A percentile compares a stretch with the other conserved stretches of the same genome.
phyloP scores from a whole-genome alignment of 1,140 invertebrate genomes.

The Conus betulinus region DNA sequence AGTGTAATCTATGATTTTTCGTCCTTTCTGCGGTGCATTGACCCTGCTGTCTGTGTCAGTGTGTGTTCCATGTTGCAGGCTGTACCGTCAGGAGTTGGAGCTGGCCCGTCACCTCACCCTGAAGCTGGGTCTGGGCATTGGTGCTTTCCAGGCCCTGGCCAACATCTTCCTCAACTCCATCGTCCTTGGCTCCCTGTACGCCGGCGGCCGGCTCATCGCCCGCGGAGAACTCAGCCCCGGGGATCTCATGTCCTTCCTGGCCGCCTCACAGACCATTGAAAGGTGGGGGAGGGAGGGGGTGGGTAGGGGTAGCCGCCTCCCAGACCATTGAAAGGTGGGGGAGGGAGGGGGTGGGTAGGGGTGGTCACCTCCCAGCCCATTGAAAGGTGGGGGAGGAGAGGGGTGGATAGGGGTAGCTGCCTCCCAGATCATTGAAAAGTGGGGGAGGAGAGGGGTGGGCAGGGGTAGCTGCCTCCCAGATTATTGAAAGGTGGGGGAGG shows the following conservation, averaged over 20 bases:
- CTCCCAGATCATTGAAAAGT: no score
- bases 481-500: no score
- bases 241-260: conserved; percentile 95
- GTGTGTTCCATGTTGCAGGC: conserved; percentile 65
- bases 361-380: no score
- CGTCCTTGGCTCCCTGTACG: conserved; percentile 90
- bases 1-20: no score
- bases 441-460: no score
- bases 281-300: conserved; percentile 76
- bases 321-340: neutral
- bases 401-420: no score
- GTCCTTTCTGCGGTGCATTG: no score
- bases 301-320: no score
- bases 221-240: conserved; percentile 88
- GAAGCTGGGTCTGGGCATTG: conserved; percentile 91
- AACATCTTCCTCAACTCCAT: conserved; percentile 83
- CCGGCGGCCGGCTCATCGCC: conserved; percentile 91
- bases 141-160: conserved; percentile 84
- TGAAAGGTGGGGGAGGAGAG: no score
- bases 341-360: no score
- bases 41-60: neutral
- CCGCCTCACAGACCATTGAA: conserved; percentile 96
- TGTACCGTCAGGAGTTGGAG: conserved; percentile 86
- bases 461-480: no score
- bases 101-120: conserved; percentile 84